Evolutionary conservation across 2,113 vertebrate species (phyloP), one percentile per base, ranked within the genome.

Genomic region (Crotalus helleri): DNA sequence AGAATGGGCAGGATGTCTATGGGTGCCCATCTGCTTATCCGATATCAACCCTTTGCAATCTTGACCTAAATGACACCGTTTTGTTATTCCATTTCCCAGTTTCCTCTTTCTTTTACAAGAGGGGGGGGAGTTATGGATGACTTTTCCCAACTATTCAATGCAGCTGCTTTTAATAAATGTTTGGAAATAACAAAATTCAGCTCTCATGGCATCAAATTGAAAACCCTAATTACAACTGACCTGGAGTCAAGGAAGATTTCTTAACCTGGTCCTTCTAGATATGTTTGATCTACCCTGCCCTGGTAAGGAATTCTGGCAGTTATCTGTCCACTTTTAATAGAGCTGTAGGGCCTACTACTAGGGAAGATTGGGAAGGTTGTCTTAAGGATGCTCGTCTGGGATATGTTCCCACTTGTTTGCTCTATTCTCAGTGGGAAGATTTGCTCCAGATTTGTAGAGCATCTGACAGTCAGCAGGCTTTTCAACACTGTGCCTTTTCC

Each of bases 1-100:
- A 39, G 69, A 2, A 3, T 4, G 55, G 21, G 59, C 74, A 0
- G 0, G 46, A 49, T 90, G 81, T 89, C 33, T 88, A 12, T 44
- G 44, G 55, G 88, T 26, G 1, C 21, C 29, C 7, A 51, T 58
- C 64, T 93, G 92, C 88, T 86, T 61, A 64, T 61, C 74, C 44
- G 88, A 23, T 57, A 9, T 23, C 19, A 54, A 59, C 55, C 39
- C 61, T 53, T 19, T 61, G 57, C 88, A 86, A 7, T 46, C 88
- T 61, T 90, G 55, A 39, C 4, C 39, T 49, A 49, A 61, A 90
- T 23, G 39, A 10, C 85, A 53, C 23, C 55, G 2, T 61, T 61
- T 44, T 53, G 11, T 21, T n/a, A 5, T 19, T 15, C n/a, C 15
- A 54, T 33, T 44, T 57, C 39, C 3, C 46, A 53, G 6, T n/a